Conservation (phyloP, 2,888 invertebrate genomes). For the Parnassius glacialis region DNA sequence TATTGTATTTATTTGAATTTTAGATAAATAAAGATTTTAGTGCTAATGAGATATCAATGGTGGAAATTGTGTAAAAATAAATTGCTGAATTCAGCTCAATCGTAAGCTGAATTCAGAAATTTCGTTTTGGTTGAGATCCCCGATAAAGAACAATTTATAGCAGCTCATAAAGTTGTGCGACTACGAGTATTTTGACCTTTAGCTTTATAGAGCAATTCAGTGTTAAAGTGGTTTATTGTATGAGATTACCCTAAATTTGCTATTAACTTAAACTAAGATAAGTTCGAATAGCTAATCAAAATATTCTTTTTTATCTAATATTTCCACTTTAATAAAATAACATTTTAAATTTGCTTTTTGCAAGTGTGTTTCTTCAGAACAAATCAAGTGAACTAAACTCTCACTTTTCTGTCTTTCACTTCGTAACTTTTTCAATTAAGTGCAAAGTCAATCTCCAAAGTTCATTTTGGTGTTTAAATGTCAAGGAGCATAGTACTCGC, state of each 20-base stretch:
- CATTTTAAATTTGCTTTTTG: too few relatives aligned
- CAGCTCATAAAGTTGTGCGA: constrained; percentile 52
- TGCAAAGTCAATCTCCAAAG: constrained; percentile 7
- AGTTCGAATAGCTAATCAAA: too few relatives aligned
- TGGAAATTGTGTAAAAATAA: constrained; percentile 11
- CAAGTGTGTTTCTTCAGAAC: too few relatives aligned
- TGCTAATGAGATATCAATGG: constrained; percentile 35
- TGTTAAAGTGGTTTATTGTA: constrained; percentile 43
- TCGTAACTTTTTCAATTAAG: too few relatives aligned
- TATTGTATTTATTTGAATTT: too few relatives aligned
- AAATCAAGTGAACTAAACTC: too few relatives aligned
- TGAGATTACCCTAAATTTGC: constrained; percentile 37
- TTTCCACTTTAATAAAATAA: too few relatives aligned
- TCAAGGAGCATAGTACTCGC: constrained; percentile 16
- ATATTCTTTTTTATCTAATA: too few relatives aligned
- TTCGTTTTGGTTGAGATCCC: constrained; percentile 50
- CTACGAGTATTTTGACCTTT: constrained; percentile 63
- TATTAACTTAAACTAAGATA: constrained; percentile 29
- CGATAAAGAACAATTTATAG: constrained; percentile 59
- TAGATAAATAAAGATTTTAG: too few relatives aligned
- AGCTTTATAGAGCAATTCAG: constrained; percentile 45
- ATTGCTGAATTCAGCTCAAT: too few relatives aligned
- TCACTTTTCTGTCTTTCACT: too few relatives aligned
- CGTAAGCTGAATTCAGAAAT: constrained; percentile 26
- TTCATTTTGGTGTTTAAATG: constrained; percentile 11